Evolutionary conservation across 1,140 invertebrate genomes (phyloP).

Genomic region (Drosophila subpulchrella): DNA sequence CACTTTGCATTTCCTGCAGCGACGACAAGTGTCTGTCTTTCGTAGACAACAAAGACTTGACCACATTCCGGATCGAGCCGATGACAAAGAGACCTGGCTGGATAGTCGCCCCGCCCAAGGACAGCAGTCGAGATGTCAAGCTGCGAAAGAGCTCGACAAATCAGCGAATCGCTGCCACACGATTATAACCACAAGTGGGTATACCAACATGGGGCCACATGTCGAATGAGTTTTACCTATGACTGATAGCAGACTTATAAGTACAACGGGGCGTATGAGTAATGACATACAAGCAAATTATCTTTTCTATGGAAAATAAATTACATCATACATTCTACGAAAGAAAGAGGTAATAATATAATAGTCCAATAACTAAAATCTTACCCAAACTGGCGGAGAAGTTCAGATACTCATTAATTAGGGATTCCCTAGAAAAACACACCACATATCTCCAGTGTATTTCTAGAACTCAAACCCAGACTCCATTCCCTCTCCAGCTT

Average conservation of each 20-base stretch:
- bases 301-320: background rate
- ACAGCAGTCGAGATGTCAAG: conserved; percentile 49
- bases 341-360: background rate
- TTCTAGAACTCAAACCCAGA: background rate
- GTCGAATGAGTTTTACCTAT: conserved; percentile 29
- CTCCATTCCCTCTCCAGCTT: no score
- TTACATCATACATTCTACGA: background rate
- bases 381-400: no score
- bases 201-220: conserved; percentile 7
- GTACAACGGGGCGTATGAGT: conserved; percentile 16
- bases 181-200: conserved; percentile 26
- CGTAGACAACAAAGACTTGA: conserved; percentile 49
- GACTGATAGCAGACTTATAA: conserved; percentile 1
- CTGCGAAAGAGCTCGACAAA: conserved; percentile 53
- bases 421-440: background rate
- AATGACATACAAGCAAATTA: background rate
- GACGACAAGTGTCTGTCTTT: conserved; percentile 47
- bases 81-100: conserved; percentile 11
- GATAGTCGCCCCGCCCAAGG: conserved; percentile 23
- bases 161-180: conserved; percentile 50
- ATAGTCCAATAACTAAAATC: no score
- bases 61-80: conserved; percentile 26
- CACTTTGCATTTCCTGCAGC: conserved; percentile 72
- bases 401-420: background rate
- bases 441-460: background rate